Evolutionary conservation across 2,797 vertebrate genomes (phyloP), one percentile per base, ranked within the genome.

Genomic region (Xenops minutus): DNA sequence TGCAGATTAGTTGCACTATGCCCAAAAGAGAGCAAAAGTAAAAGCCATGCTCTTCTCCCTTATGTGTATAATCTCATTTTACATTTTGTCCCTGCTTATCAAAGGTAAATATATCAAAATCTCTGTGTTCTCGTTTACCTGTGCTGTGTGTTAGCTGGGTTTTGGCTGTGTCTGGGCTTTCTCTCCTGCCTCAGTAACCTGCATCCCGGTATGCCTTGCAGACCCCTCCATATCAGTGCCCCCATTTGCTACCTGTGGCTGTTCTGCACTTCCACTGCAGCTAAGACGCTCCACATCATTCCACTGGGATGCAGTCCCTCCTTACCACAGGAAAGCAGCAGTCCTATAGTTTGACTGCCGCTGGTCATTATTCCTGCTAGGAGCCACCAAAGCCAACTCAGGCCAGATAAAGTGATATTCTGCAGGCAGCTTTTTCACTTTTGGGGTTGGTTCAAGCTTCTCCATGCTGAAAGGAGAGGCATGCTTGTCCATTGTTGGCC

Each of bases 391-490:
- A 52, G 24, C 62, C 88, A 43, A 54, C 32, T 43, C 67, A 41
- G 29, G 29, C 49, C 39, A 44, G 34, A 8, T 9, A 10, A 54
- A 34, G 32, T 34, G 41, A 49, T 9, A 21, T 21, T 34, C 43
- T 34, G 27, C 37, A 75, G 63, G 14, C 19, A 5, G 2, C 3
- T 22, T 78, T 30, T 30, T 27, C 27, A 21, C 44, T 17, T 85
- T 51, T 51, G 52, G 48, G 1, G 7, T 44, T 59, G 72, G 4
- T 76, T 66, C 2, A 5, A 76, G 34, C 37, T 56, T 13, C 7
- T 67, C 26, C 16, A 3, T 0, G 0, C 39, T 37, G 41, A 30
- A 61, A 67, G 34, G 29, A 64, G 52, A 3, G 48, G 9, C 30
- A 37, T 46, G 14, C 43, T 32, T 58, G 41, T 46, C 41, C 7